Evolutionary conservation across 2,888 invertebrate genomes (phyloP).

Genomic region (Nowickia ferox): DNA sequence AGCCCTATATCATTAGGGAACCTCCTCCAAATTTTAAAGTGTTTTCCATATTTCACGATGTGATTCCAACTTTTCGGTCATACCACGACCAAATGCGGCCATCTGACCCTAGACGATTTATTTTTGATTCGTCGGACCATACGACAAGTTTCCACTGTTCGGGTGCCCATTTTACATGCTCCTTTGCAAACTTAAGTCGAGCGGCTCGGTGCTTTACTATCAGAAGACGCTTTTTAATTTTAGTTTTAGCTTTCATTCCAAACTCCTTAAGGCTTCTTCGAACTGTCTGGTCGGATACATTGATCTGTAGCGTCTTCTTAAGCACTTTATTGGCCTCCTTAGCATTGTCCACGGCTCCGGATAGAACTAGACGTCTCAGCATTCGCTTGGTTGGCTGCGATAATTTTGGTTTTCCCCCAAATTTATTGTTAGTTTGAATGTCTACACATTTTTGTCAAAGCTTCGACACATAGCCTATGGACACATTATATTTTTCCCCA

Average conservation of each 20-base stretch:
- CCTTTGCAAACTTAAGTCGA: not conserved
- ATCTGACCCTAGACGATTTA: not conserved
- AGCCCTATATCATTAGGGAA: too few species aligned
- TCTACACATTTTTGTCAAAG: not conserved
- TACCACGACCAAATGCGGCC: not conserved
- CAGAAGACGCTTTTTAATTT: not conserved
- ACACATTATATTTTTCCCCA: not conserved
- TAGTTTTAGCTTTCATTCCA: not conserved
- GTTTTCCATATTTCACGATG: not conserved
- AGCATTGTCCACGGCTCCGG: not conserved
- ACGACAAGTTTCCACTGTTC: not conserved
- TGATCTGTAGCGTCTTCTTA: not conserved
- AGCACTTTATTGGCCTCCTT: not conserved
- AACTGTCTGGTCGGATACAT: not conserved
- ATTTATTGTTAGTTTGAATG: not conserved
- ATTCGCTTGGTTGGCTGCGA: not conserved
- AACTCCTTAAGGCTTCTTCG: not conserved
- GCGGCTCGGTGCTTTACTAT: not conserved
- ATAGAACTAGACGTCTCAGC: not conserved
- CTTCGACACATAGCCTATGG: not conserved
- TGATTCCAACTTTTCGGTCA: not conserved
- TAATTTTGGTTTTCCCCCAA: not conserved
- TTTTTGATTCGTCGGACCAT: not conserved
- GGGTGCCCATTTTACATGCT: not conserved
- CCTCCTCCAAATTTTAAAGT: not conserved